Evolutionary conservation across 2,797 vertebrate species (phyloP).

Genomic region (Bryconaethiops microstoma): DNA sequence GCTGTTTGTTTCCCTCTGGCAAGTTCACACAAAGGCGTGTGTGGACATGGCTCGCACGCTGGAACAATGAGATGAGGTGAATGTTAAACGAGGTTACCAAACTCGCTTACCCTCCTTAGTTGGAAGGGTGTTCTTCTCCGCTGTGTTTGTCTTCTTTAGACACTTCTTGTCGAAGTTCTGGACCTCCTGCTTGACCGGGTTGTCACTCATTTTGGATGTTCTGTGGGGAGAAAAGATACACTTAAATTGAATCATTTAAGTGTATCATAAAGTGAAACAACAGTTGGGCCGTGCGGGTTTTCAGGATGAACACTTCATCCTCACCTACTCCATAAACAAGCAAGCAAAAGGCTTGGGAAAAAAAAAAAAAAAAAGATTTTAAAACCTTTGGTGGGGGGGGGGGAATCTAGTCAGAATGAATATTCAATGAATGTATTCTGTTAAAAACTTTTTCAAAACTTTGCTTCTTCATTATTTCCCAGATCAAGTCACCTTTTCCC

Average conservation of each 20-base stretch:
- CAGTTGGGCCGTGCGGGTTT: neutral
- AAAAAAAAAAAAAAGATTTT: neutral
- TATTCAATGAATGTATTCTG: neutral
- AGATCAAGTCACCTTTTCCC: slow-evolving; percentile 1
- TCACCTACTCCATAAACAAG: neutral
- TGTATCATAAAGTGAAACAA: too few relatives aligned
- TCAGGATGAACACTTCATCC: neutral
- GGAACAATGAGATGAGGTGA: slow-evolving; percentile 7
- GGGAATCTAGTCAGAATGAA: neutral
- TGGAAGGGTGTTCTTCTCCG: slow-evolving; percentile 63
- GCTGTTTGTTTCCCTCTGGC: neutral
- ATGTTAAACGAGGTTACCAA: slow-evolving; percentile 12
- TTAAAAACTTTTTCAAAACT: neutral
- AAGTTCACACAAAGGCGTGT: neutral
- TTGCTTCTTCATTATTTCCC: neutral
- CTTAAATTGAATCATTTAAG: neutral
- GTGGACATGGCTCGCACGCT: neutral
- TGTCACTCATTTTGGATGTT: slow-evolving; percentile 68
- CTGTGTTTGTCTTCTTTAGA: slow-evolving; percentile 66
- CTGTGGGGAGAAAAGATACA: slow-evolving; percentile 55
- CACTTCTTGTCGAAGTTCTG: slow-evolving; percentile 60
- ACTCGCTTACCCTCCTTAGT: slow-evolving; percentile 69
- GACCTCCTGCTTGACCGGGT: slow-evolving; percentile 63
- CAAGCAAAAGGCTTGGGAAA: neutral
- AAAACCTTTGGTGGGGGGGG: neutral